Base-by-base conservation (phyloP, 2,888 invertebrate species). In the Lochmaea capreae region DNA sequence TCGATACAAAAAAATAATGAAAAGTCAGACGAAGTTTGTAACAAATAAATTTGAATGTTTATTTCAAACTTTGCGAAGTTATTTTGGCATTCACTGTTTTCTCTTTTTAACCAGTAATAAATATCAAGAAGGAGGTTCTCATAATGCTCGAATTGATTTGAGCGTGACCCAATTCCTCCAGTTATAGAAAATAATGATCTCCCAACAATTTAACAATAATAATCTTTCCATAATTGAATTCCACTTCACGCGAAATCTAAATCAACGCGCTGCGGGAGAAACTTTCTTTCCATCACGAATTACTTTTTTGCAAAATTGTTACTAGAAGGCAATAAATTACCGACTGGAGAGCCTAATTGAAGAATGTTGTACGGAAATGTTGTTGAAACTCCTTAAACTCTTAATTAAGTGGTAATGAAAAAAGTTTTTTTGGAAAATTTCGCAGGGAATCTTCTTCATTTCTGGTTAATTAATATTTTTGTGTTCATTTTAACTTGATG, bases 401-500 rank as follows among this genome's bases (percentile, higher is more conserved):
- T 75, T 75, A 75, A 75, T 75, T 72, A 75, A 75, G 72, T 75
- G 75, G 66, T 75, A 75, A 75, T 75, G 75, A 75, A 72, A 75
- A 75, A 75, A 75, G 68, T 75, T 73, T 73, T 33, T 72, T 67
- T 63, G 58, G 57, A 63, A 67, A 72, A 72, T 62, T 14, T 58
- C 9, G 39, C 16, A 2, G 59, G 58, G n/a, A n/a, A 18, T 67
- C 52, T 63, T 67, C 43, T 42, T 71, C 43, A 66, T 73, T 73
- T 73, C 62, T 26, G 54, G 65, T 73, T 73, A 70, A 73, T 73
- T 73, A 69, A 73, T 73, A 73, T 69, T 66, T 73, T 73, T 69
- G 43, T 58, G 65, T 69, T 63, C 54, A 54, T 69, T 69, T 54
- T 39, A 18, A 58, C 42, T 67, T 67, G 62, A 62, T 16, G 43